phyloP scores from a whole-genome alignment of 2,113 vertebrate genomes.

The Tragelaphus imberbis region DNA sequence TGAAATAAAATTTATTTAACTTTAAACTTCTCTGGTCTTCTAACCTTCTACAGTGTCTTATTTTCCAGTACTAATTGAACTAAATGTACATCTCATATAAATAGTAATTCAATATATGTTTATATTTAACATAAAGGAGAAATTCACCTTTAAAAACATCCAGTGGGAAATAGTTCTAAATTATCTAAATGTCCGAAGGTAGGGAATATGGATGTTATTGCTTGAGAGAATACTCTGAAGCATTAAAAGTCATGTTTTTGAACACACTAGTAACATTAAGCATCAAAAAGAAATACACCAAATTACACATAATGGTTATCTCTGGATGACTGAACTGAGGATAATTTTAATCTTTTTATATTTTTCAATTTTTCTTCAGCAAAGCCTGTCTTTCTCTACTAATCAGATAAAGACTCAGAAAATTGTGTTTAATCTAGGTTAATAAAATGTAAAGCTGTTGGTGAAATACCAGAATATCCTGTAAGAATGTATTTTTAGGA shows the following conservation, averaged over 20 bases:
- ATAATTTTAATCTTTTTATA: background rate
- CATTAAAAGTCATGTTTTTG: slow-evolving; percentile 10
- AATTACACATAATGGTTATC: background rate
- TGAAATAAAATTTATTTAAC: background rate
- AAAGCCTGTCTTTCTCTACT: slow-evolving; percentile 17
- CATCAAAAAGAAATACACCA: background rate
- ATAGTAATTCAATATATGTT: background rate
- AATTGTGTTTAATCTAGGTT: background rate
- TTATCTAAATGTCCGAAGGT: background rate
- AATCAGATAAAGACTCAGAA: background rate
- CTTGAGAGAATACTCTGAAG: background rate
- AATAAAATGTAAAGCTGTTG: slow-evolving; percentile 25
- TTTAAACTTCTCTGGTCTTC: background rate
- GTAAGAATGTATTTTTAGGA: background rate
- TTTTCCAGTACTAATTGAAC: background rate
- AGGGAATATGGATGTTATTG: background rate
- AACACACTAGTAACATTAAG: background rate
- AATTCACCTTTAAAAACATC: background rate
- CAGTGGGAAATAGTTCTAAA: background rate
- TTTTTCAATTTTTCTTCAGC: background rate
- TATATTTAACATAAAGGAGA: slow-evolving; percentile 5
- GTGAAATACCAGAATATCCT: slow-evolving; percentile 10
- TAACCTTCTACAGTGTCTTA: background rate
- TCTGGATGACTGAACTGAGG: background rate
- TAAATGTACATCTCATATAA: background rate